These are phyloP conservation scores for Xanthia togata DNA, from an alignment of 2,888 invertebrate genomes.

Conservation along the genomic window DNA sequence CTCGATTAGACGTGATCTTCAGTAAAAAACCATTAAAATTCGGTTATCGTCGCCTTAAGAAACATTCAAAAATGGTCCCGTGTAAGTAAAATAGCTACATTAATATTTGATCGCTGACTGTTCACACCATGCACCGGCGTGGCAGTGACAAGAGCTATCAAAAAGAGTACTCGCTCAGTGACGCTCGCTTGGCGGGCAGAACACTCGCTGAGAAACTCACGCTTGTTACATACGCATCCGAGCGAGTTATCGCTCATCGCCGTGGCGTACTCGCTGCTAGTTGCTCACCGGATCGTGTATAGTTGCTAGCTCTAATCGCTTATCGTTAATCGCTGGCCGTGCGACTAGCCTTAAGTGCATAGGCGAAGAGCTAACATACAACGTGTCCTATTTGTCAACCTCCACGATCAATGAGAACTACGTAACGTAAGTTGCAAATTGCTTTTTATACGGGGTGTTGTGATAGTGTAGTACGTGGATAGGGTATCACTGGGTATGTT, in stretches of 20 bases:
- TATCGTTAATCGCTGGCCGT: not conserved
- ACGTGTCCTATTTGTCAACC: conserved; percentile 28
- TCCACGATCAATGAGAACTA: conserved; percentile 29
- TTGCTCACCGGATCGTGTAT: not conserved
- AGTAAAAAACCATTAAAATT: too few relatives aligned
- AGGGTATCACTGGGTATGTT: too few relatives aligned
- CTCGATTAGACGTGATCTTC: too few relatives aligned
- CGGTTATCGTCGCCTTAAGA: too few relatives aligned
- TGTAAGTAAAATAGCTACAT: too few relatives aligned
- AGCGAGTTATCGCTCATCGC: not conserved
- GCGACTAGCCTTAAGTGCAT: not conserved
- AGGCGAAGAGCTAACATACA: conserved; percentile 6
- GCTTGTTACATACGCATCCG: not conserved
- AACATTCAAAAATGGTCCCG: not conserved
- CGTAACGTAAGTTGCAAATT: conserved; percentile 27
- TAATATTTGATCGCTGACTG: too few relatives aligned
- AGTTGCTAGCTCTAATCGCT: not conserved
- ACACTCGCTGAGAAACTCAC: not conserved
- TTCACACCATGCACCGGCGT: too few relatives aligned
- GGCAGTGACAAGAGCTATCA: not conserved
- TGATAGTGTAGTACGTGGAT: not conserved
- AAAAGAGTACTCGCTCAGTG: not conserved
- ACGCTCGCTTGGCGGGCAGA: not conserved
- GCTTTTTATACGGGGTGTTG: conserved; percentile 17
- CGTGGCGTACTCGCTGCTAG: not conserved